A percentile compares a stretch with the other conserved stretches of the same genome.
Conservation (phyloP, 2,113 vertebrate genomes). For the Callorhinus ursinus region DNA sequence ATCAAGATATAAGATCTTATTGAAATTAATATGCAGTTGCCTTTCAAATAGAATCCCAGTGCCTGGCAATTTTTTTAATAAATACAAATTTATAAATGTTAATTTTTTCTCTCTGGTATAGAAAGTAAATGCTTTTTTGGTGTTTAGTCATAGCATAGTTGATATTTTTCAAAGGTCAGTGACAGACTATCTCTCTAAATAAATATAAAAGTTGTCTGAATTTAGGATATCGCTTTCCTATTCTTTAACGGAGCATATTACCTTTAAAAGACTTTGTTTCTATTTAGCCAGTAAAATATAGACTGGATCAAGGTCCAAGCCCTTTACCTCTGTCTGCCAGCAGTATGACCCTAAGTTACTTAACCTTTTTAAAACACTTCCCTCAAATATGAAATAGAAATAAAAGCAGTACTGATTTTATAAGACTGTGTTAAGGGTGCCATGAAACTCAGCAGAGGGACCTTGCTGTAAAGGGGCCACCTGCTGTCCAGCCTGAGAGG, state of each 20-base stretch:
- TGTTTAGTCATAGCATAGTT: not conserved
- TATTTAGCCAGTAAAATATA: not conserved
- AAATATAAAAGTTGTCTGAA: not conserved
- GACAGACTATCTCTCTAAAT: not conserved
- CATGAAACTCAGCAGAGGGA: not conserved
- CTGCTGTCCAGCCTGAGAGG: not conserved
- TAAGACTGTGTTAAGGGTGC: not conserved
- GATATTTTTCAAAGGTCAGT: constrained; percentile 8
- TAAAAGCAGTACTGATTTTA: not conserved
- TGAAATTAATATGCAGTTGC: not conserved
- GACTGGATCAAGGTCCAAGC: not conserved
- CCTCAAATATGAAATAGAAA: not conserved
- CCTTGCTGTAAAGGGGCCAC: not conserved
- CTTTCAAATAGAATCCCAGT: constrained; percentile 33
- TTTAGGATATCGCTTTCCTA: not conserved
- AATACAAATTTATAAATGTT: not conserved
- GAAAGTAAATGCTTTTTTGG: not conserved
- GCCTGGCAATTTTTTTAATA: not conserved
- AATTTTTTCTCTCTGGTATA: not conserved
- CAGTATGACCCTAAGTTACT: not conserved
- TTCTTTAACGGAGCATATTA: not conserved
- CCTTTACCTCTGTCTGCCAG: not conserved
- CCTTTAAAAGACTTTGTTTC: not conserved
- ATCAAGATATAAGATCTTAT: not conserved
- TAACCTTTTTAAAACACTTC: not conserved